Evolutionary conservation across 2,888 invertebrate genomes (phyloP), one percentile per base, ranked within the genome.

Genomic region (Cephalotes varians): DNA sequence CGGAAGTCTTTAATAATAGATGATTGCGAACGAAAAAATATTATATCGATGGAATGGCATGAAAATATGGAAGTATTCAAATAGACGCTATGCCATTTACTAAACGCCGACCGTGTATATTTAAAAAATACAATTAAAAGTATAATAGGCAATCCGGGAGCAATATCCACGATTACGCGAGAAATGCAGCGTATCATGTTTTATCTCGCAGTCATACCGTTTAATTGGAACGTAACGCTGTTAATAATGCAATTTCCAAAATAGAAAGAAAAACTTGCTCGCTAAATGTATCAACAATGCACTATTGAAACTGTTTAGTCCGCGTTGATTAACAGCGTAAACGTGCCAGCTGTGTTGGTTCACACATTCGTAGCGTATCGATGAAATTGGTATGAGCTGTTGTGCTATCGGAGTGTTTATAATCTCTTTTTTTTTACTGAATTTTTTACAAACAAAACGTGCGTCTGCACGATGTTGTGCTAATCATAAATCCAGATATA

Each of bases 121-220:
- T 72, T 64, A 47, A 85, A 89, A 87, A 89, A 76, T 47, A 49
- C 85, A 83, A 89, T 88, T 79, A 85, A 81, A 56, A 72, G 71
- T 77, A 74, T 86, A 81, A 82, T 28, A 72, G 71, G 34, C 64
- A 85, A 83, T 47, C 69, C 51, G 58, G 64, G n/a, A 76, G 72
- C 81, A 74, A 81, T 85, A 80, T 83, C 83, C 54, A 74, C 67
- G 79, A 87, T 87, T 89, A 87, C 64, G 49, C 74, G 74, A 2
- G 34, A 76, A 83, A 65, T 74, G 85, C 60, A 64, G 76, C 54
- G 25, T 62, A 21, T 72, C 34, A 54, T 80, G 76, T 81, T 87
- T 77, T 65, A 83, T 71, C 71, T 49, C 51, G 34, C 34, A 51
- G 18, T 40, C 25, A 25, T n/a, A 40, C n/a, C 76, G 40, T 84